A percentile compares a stretch with the other conserved stretches of the same genome.
These are phyloP conservation scores for Pygoscelis adeliae DNA, from an alignment of 2,113 vertebrate species.

Conservation along the genomic window DNA sequence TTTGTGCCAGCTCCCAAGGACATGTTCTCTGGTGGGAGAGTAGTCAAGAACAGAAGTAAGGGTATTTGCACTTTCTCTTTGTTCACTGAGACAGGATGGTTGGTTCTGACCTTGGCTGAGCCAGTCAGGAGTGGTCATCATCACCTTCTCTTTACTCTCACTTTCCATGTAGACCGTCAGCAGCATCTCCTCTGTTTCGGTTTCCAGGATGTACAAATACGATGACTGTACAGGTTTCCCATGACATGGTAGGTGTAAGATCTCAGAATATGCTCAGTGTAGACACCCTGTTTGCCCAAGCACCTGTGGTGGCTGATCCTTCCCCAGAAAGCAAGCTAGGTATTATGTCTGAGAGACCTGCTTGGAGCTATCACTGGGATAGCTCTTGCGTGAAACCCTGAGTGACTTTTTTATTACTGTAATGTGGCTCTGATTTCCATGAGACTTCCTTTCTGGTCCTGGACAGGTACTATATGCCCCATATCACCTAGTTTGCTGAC, in stretches of 20 bases:
- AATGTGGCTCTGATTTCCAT: not conserved
- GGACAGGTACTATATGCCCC: not conserved
- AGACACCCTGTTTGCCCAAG: not conserved
- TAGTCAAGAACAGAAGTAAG: not conserved
- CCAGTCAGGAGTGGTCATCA: not conserved
- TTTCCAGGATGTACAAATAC: not conserved
- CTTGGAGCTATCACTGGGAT: not conserved
- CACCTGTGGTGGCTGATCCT: not conserved
- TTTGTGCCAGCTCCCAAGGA: not conserved
- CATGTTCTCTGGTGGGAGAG: not conserved
- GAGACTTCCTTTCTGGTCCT: not conserved
- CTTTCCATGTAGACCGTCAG: not conserved
- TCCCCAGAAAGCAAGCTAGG: not conserved
- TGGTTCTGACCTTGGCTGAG: not conserved
- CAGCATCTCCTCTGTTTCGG: not conserved
- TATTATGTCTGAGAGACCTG: not conserved
- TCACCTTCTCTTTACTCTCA: not conserved
- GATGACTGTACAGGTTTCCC: not conserved
- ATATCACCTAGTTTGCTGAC: not conserved
- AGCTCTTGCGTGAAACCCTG: not conserved
- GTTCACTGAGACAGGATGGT: not conserved
- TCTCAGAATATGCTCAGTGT: not conserved
- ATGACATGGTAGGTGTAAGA: not conserved
- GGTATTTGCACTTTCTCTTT: not conserved
- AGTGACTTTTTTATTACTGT: not conserved